Evolutionary conservation across 2,797 vertebrate species (phyloP).

Genomic region (Catostomus latipinnis): DNA sequence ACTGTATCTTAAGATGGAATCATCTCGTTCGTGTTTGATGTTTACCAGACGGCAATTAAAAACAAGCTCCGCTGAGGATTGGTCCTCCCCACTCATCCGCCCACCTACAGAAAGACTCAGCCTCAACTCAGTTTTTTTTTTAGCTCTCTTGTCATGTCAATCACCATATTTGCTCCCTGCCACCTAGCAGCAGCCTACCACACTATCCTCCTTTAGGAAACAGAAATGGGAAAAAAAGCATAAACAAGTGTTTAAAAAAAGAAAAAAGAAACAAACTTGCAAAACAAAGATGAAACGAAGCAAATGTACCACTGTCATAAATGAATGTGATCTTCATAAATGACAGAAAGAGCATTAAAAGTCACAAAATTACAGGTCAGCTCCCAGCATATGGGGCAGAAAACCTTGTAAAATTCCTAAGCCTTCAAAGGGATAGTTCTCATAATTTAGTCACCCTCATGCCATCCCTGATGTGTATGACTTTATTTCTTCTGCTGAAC

Average conservation of each 20-base stretch:
- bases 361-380: slow-evolving; percentile 19
- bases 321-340: neutral
- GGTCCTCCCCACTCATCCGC: slow-evolving; percentile 64
- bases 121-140: slow-evolving; percentile 48
- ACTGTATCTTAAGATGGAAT: slow-evolving; percentile 56
- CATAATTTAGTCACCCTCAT: too few relatives aligned
- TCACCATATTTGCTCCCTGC: slow-evolving; percentile 51
- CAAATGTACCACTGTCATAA: neutral
- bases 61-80: slow-evolving; percentile 62
- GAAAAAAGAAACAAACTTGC: slow-evolving; percentile 8
- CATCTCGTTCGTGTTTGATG: slow-evolving; percentile 66
- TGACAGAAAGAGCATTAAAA: neutral
- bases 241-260: slow-evolving; percentile 27
- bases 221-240: slow-evolving; percentile 41
- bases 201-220: slow-evolving; percentile 48
- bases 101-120: slow-evolving; percentile 58
- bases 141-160: slow-evolving; percentile 59
- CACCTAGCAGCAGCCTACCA: slow-evolving; percentile 39
- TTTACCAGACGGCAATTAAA: slow-evolving; percentile 68
- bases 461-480: too few relatives aligned
- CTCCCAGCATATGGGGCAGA: slow-evolving; percentile 19
- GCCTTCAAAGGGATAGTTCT: neutral
- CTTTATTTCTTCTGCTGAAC: too few relatives aligned
- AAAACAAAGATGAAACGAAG: slow-evolving; percentile 17
- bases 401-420: slow-evolving; percentile 18